Percentiles rank a stretch among this genome's conserved stretches.
These are phyloP conservation scores for Conus ventricosus DNA, from an alignment of 1,140 invertebrate species.

Conservation along the genomic window DNA sequence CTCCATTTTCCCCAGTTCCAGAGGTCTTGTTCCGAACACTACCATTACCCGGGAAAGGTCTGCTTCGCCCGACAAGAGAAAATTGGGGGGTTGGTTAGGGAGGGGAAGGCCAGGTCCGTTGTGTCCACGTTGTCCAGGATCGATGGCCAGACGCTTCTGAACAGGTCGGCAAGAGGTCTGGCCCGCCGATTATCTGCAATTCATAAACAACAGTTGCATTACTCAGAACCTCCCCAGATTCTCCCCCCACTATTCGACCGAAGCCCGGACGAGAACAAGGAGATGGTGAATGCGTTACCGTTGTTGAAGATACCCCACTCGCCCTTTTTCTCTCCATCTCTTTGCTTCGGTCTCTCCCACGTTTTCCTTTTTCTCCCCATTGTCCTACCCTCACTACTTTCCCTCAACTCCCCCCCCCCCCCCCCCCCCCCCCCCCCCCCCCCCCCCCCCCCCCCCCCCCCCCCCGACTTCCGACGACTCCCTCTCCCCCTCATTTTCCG, in stretches of 20 bases:
- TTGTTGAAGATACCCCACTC: not conserved
- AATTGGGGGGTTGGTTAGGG: not conserved
- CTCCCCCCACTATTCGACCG: not conserved
- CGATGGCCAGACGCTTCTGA: not conserved
- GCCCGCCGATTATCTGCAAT: not conserved
- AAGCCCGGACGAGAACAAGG: not conserved
- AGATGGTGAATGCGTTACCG: not conserved
- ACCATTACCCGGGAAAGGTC: not conserved
- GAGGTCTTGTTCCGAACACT: not conserved
- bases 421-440: too few species aligned
- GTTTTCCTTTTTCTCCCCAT: not conserved
- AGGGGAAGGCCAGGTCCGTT: not conserved
- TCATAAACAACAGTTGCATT: constrained; percentile 11
- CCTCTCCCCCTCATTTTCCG: too few species aligned
- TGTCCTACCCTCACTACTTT: too few species aligned
- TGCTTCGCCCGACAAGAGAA: not conserved
- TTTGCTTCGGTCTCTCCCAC: not conserved
- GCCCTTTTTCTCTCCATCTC: not conserved
- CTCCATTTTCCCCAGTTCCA: too few species aligned
- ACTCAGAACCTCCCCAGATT: not conserved
- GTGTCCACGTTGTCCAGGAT: not conserved
- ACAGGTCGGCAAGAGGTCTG: not conserved
- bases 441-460: too few species aligned
- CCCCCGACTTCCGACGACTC: too few species aligned
- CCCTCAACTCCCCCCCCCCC: too few species aligned